Base-by-base conservation (phyloP, 2,888 invertebrate species). In the Pseudoips prasinana region DNA sequence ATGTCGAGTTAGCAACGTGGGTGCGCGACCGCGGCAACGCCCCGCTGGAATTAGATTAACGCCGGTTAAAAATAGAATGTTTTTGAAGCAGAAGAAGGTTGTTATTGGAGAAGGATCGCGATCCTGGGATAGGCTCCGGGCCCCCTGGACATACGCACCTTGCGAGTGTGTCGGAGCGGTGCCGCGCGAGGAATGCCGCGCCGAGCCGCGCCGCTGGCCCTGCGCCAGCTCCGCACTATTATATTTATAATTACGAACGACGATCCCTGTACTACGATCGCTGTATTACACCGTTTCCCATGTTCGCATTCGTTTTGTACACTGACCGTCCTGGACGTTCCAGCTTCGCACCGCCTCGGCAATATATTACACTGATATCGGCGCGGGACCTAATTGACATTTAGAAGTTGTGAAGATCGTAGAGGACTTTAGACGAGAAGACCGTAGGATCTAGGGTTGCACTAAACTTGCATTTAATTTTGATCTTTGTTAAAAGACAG, bases 161-260 rank as follows among this genome's bases (percentile, higher is more conserved):
- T 33, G 31, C 40, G 46, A 50, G 46, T 57, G 60, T 50, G 41
- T 26, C 22, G 38, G 39, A 26, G 40, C 34, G 11, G 55, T 30
- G 26, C 46, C 39, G 41, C 44, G 37, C 33, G 34, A 29, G 44
- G 56, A 58, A 52, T 63, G 64, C 50, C 49, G 46, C 17, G 47
- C 17, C 22, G 22, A 37, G 34, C 37, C 29, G 26, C 18, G 36
- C 22, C 49, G 29, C 55, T 69, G 73, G 71, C 65, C 14, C 22
- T 10, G 23, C 35, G 62, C 66, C 63, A 61, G 45, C 28, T 19
- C 31, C 41, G 20, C 33, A 30, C 35, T 24, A 31, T 35, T 55
- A 44, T 63, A 64, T 64, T 62, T 67, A 66, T 64, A 66, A 55
- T 48, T 36, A 46, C 37, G 14, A 14, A 24, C 27, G 24, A 22